Evolutionary conservation across 2,888 invertebrate species (phyloP), one percentile per base, ranked within the genome.

Genomic region (Andrena flavipes): DNA sequence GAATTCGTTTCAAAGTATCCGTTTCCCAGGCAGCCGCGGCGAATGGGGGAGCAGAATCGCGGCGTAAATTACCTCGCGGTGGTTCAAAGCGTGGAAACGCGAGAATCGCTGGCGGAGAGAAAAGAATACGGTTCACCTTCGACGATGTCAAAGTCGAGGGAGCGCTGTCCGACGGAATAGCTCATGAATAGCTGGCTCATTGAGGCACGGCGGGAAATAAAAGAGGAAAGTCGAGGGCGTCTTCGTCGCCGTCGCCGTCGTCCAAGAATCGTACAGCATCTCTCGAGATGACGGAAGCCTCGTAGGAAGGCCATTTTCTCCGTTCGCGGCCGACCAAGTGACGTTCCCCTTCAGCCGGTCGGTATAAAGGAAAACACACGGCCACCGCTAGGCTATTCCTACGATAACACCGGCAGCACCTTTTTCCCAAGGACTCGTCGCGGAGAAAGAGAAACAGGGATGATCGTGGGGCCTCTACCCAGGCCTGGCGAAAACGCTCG

Each of bases 291-390:
- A 72, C 72, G 49, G 84, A 73, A 76, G 56, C 26, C 26, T 10
- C 16, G 20, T 30, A 49, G 67, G 68, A 60, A 74, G 73, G 64
- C 78, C 80, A 88, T 88, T 88, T 87, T 84, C 88, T 49, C 67
- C 73, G 65, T 82, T 69, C 80, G 26, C 56, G 70, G 68, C 76
- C 84, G 80, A 82, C 82, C 79, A 1, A 85, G 80, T 84, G 86
- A 88, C 87, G 80, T 86, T 26, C 10, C 80, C 68, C 71, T 73
- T 82, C 87, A 60, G 64, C 80, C 54, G 23, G 74, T 71, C 79
- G 86, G 85, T 87, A 90, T 86, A 87, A 86, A 85, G 85, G 83
- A 86, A 90, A 90, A 89, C 87, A 90, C 87, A 83, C 80, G 78
- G 79, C 72, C 65, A 70, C 71, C 72, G 75, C 42, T 54, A 67